phyloP scores from a whole-genome alignment of 37 sponge, comb jelly and placozoan species.

The Spongilla lacustris region DNA sequence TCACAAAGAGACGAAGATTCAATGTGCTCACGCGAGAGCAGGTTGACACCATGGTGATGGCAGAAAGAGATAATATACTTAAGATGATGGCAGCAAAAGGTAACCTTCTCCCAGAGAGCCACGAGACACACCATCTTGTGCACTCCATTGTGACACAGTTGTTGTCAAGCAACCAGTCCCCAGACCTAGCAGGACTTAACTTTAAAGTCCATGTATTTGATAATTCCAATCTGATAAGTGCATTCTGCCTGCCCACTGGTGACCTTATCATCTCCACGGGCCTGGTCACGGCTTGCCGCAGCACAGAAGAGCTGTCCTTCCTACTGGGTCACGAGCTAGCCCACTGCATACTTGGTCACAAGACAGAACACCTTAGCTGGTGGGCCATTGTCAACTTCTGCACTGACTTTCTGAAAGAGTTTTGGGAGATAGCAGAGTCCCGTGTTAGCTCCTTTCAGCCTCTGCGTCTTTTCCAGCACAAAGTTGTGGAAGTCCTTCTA shows the following conservation, averaged over 20 bases:
- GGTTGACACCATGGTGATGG: slow-evolving; percentile 11
- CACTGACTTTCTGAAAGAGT: slow-evolving; percentile 28
- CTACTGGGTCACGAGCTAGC: slow-evolving; percentile 71
- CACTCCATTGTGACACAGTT: slow-evolving; percentile 11
- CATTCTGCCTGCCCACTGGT: slow-evolving; percentile 63
- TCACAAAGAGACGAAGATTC: slow-evolving; percentile 52
- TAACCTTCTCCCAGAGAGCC: slow-evolving; percentile 10
- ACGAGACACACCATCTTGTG: slow-evolving; percentile 19
- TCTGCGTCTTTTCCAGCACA: slow-evolving; percentile 20
- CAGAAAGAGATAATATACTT: slow-evolving; percentile 22
- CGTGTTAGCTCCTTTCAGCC: slow-evolving; percentile 26
- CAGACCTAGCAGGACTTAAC: slow-evolving; percentile 10
- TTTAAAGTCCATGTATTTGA: slow-evolving; percentile 61
- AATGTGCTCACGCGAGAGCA: slow-evolving; percentile 40
- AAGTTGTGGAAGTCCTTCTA: slow-evolving; percentile 22
- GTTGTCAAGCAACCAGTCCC: neutral
- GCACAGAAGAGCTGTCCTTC: slow-evolving; percentile 59
- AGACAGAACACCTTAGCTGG: slow-evolving; percentile 43
- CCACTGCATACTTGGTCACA: slow-evolving; percentile 64
- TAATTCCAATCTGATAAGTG: slow-evolving; percentile 39
- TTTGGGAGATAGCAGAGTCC: slow-evolving; percentile 64
- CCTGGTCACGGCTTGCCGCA: slow-evolving; percentile 28
- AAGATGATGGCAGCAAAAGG: neutral
- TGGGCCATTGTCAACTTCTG: slow-evolving; percentile 41
- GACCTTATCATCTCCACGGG: slow-evolving; percentile 69